A percentile compares a stretch with the other conserved stretches of the same genome.
Evolutionary conservation across 2,797 vertebrate genomes (phyloP).

Genomic region (Squalus acanthias): DNA sequence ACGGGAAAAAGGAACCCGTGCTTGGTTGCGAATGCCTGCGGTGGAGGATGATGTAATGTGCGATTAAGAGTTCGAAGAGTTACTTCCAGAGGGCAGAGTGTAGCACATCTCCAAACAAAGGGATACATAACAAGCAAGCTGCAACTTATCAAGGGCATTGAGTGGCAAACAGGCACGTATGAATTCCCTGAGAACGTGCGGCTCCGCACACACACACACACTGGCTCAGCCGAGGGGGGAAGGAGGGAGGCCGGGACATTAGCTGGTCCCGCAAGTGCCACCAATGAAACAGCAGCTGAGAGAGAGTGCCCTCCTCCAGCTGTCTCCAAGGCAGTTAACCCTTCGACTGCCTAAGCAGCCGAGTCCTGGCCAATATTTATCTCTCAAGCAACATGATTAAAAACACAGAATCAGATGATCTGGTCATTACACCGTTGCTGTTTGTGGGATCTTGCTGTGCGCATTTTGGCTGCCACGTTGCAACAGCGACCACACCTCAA

Average conservation of each 20-base stretch:
- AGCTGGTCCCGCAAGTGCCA: no score
- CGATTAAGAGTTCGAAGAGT: not conserved
- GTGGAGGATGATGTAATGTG: not conserved
- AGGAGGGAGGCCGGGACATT: no score
- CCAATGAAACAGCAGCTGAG: no score
- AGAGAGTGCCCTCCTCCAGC: not conserved
- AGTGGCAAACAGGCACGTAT: not conserved
- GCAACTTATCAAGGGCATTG: slow-evolving; percentile 11
- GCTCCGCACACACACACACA: not conserved
- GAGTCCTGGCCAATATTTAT: not conserved
- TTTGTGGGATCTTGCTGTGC: not conserved
- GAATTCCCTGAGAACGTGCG: not conserved
- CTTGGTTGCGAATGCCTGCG: not conserved
- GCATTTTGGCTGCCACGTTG: not conserved
- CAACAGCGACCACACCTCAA: not conserved
- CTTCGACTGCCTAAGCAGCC: not conserved
- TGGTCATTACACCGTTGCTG: not conserved
- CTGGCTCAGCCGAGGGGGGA: no score
- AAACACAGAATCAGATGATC: not conserved
- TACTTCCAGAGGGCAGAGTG: not conserved
- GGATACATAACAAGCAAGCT: not conserved
- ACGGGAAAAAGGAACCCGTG: not conserved
- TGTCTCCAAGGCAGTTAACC: not conserved
- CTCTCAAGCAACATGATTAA: not conserved
- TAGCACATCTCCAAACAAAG: not conserved